Base-by-base conservation (phyloP, 2,113 vertebrate species). In the Takifugu flavidus region DNA sequence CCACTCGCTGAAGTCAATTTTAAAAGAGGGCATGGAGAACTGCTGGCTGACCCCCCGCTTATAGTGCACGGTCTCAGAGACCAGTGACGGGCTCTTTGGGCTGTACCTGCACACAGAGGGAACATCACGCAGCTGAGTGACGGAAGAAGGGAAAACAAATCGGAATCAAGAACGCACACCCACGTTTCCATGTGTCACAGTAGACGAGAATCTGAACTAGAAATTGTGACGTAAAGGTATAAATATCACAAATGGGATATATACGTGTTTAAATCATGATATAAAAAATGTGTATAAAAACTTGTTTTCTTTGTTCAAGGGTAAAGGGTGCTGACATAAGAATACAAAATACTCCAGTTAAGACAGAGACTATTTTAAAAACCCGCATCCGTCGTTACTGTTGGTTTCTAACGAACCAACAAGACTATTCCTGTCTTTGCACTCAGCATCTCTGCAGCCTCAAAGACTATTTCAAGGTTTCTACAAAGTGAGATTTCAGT, bases 21-120 rank as follows among this genome's bases (percentile, higher is more conserved):
- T 98, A 91, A 98, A 98, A 67, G 94, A 95, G 0, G 96, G 93
- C 89, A 98, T 90, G 42, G 95, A 96, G 89, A 98, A 99, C 57
- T 98, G 96, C 86, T 99, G 97, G 93, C 92, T 95, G 59, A 98
- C 95, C 2, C 96, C 97, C 53, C 95, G 89, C 80, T 99, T 99
- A 84, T 95, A 98, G 75, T 98, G 95, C 11, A 97, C 92, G 0
- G 95, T 98, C 85, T 99, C 96, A 0, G 97, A 99, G 56, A 92
- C 92, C 89, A 98, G 75, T 0, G 83, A 83, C 3, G 95, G 90
- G 75, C 89, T 94, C 89, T 92, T 95, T 56, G 96, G 92, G 82
- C 90, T 98, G 88, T 99, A 99, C 71, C 97, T 99, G 75, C 7
- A 82, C 50, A 31, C 12, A 43, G 4, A 49, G 2, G 0, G 45